Evolutionary conservation across 1,140 invertebrate species (phyloP), one percentile per base, ranked within the genome.

Genomic region (Globodera rostochiensis): DNA sequence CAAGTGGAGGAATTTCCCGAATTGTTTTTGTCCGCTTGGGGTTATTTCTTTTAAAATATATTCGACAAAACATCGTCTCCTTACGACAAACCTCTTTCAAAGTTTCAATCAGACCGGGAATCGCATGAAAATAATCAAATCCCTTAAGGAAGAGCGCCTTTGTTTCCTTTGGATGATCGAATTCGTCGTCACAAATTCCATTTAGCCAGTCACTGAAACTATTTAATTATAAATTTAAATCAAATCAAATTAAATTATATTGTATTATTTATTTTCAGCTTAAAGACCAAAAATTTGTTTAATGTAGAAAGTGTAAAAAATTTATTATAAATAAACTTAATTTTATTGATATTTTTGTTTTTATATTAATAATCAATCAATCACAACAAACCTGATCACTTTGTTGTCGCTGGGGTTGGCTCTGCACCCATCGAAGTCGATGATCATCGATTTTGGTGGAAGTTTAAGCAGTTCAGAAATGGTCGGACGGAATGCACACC

Each of bases 391-490:
- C 69, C 69, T 73, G 1, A 80, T 64, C 49, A 66, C n/a, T 60
- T 80, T 19, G 50, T 46, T 50, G 46, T 80, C 79, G 4, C 82
- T 50, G 15, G 25, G n/a, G 15, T 4, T 66, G 25, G 53, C 46
- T 47, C 21, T 60, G 77, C 82, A 80, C 50, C 46, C 79, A 25
- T 80, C 49, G 11, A 80, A 80, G 25, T 80, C 79, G 36, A 80
- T 80, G 45, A 80, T 47, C 11, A 80, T 45, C 11, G 74, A 79
- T 45, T 45, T 80, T 36, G 77, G 75, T 5, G 79, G 80, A 36
- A 80, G 53, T 19, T 19, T 4, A 13, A 80, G 47, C n/a, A 80
- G 9, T 15, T 47, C 76, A 0, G 50, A 15, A 53, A 80, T 60
- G 9, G 67, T 15, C 19, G 79, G 79, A 13, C 79, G 79, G 80